phyloP scores from a whole-genome alignment of 2,888 invertebrate genomes.

The Carterocephalus palaemon region DNA sequence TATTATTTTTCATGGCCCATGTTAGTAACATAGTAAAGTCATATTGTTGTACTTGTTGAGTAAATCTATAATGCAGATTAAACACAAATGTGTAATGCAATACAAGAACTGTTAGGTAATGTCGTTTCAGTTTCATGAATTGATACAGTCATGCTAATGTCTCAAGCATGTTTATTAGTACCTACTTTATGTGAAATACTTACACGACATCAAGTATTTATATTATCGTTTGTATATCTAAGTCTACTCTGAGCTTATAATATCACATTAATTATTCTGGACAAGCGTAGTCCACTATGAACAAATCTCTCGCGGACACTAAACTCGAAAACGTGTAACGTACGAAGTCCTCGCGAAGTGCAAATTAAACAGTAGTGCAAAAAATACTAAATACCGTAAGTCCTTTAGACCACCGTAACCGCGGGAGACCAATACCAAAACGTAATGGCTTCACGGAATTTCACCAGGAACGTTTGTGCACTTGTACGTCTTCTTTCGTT shows the following conservation, averaged over 20 bases:
- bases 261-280: slow-evolving; percentile 68
- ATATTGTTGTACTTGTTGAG: too few relatives aligned
- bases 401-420: slow-evolving; percentile 6
- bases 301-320: slow-evolving; percentile 26
- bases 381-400: slow-evolving; percentile 31
- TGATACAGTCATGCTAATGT: slow-evolving; percentile 13
- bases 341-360: slow-evolving; percentile 14
- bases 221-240: slow-evolving; percentile 45
- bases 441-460: slow-evolving; percentile 13
- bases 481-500: slow-evolving; percentile 31
- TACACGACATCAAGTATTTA: slow-evolving; percentile 68
- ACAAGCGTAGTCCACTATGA: slow-evolving; percentile 45
- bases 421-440: slow-evolving; percentile 9
- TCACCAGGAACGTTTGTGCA: slow-evolving; percentile 25
- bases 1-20: too few relatives aligned
- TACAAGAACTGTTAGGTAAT: slow-evolving; percentile 13
- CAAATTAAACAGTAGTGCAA: slow-evolving; percentile 27
- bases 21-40: too few relatives aligned
- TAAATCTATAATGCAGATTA: background rate
- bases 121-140: slow-evolving; percentile 14
- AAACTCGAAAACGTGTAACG: slow-evolving; percentile 2
- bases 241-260: slow-evolving; percentile 64
- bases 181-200: slow-evolving; percentile 38
- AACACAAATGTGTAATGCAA: slow-evolving; percentile 2
- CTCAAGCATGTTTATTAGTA: slow-evolving; percentile 14